Evolutionary conservation across 2,113 vertebrate genomes (phyloP), one percentile per base, ranked within the genome.

Genomic region (Peromyscus polionotus): DNA sequence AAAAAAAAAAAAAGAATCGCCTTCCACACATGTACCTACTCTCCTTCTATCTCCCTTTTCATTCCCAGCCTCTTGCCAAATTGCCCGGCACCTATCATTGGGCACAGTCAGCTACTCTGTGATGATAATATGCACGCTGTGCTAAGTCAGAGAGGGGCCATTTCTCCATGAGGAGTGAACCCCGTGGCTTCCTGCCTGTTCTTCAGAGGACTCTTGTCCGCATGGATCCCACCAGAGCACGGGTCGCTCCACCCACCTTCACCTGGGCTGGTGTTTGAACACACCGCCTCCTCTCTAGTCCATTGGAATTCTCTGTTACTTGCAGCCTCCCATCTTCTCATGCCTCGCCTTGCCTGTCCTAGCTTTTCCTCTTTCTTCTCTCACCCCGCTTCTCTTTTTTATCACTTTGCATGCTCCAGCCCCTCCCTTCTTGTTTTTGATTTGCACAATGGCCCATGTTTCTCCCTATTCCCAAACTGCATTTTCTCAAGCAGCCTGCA

Each of bases 401-500:
- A 36, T 45, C 67, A 4, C 77, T 87, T 54, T 42, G 9, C 2
- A 0, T 4, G 73, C 61, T 42, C 7, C 26, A 33, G 33, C 63
- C 68, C 36, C 90, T 90, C 70, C 51, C 88, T 59, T 90, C 92
- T 63, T 81, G 93, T 57, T 94, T 97, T 61, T 94, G 68, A 97
- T 93, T 95, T 95, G 93, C 96, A 97, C 48, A 94, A 57, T 57
- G 42, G 96, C 65, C 93, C 61, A 0, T 59, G 48, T 91, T 70
- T 28, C 88, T 75, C 79, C 83, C 22, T 63, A 85, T 70, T 94
- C 86, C 96, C 83, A 81, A 87, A 94, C 77, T 65, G 83, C 90
- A 3, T 59, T 94, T 98, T 72, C 94, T 96, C 86, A n/a, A 73
- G 83, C 89, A 92, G 92, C 96, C 84, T 92, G 91, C 19, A 6